phyloP scores from a whole-genome alignment of 2,888 invertebrate species.

The Xestoiulus laeticollis region DNA sequence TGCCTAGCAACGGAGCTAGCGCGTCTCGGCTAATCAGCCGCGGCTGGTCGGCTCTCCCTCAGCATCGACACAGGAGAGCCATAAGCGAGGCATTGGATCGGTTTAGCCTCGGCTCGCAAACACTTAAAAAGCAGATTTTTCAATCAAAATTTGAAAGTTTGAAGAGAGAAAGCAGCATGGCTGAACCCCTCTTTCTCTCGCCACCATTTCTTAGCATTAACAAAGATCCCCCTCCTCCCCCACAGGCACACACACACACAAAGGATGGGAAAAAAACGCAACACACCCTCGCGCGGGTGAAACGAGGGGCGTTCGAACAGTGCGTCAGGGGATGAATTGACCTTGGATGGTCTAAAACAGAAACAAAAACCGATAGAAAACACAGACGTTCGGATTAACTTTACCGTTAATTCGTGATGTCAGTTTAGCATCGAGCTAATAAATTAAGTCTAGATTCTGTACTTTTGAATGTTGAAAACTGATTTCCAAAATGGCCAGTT shows the following conservation, averaged over 20 bases:
- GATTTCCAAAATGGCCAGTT: no score
- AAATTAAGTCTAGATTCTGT: no score
- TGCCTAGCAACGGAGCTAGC: background rate
- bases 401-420: background rate
- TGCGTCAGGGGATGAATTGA: background rate
- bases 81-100: background rate
- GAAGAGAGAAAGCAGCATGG: slow-evolving; percentile 17
- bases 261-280: background rate
- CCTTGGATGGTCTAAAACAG: background rate
- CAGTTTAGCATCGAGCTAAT: no score
- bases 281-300: background rate
- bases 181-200: background rate
- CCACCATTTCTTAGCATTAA: background rate
- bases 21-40: slow-evolving; percentile 16
- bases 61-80: background rate
- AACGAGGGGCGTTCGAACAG: background rate
- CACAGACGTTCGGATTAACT: background rate
- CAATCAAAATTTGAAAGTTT: slow-evolving; percentile 23
- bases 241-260: background rate
- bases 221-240: slow-evolving; percentile 1
- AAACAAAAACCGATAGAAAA: background rate
- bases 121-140: slow-evolving; percentile 4
- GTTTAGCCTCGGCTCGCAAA: slow-evolving; percentile 13
- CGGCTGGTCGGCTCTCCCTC: background rate
- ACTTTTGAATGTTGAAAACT: no score